Conservation (phyloP, 2,797 vertebrate species). For the Chaetophractus vellerosus region DNA sequence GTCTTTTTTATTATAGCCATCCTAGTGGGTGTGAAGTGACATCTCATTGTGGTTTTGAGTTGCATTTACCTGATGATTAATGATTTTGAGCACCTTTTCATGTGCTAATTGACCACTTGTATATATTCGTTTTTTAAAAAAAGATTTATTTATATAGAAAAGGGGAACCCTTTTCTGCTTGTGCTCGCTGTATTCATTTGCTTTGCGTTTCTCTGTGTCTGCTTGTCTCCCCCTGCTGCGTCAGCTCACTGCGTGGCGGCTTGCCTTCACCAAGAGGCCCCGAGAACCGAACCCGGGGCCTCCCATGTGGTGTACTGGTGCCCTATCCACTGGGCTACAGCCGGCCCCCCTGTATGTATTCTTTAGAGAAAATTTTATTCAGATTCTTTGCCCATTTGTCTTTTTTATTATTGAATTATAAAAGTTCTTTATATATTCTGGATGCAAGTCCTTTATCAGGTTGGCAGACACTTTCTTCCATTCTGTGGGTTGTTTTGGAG, state of each 20-base stretch:
- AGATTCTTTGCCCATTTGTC: neutral
- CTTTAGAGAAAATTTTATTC: slow-evolving; percentile 35
- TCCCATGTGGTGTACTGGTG: no score
- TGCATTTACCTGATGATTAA: slow-evolving; percentile 47
- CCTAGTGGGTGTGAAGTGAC: neutral
- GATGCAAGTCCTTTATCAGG: neutral
- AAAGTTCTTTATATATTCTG: slow-evolving; percentile 3
- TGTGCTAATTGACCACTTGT: neutral
- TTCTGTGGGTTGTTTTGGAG: neutral
- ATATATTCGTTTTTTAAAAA: no score
- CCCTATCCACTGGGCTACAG: no score
- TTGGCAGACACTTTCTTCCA: neutral
- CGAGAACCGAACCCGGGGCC: no score
- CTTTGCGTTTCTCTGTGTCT: no score
- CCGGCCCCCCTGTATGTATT: no score
- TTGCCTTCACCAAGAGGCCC: no score
- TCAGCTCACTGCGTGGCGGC: no score
- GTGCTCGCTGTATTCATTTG: no score
- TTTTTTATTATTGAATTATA: slow-evolving; percentile 11
- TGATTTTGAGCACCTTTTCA: slow-evolving; percentile 44
- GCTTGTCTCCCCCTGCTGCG: no score
- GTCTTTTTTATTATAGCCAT: slow-evolving; percentile 4
- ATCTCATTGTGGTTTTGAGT: slow-evolving; percentile 14
- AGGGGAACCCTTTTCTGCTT: no score
- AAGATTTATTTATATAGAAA: no score